phyloP scores from a whole-genome alignment of 2,797 vertebrate genomes.

The Scarus forsteni region DNA sequence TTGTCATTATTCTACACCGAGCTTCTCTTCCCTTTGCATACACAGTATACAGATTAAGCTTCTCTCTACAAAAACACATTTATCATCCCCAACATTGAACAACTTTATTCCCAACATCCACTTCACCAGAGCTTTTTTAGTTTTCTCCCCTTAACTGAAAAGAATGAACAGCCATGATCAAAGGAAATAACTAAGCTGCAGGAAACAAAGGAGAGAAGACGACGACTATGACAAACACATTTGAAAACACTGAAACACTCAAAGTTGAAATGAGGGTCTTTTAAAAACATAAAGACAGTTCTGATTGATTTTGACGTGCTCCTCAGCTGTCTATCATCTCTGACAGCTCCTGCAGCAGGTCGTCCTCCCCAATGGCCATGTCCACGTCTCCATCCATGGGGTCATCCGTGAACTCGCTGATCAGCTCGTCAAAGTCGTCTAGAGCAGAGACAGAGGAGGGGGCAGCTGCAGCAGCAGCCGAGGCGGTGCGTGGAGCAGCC shows the following conservation, averaged over 20 bases:
- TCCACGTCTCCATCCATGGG: constrained; percentile 92
- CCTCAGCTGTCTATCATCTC: constrained; percentile 82
- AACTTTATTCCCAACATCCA: background rate
- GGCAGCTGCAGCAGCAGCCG: constrained; percentile 36
- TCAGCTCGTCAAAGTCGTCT: constrained; percentile 94
- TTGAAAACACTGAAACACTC: constrained; percentile 14
- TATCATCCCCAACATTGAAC: constrained; percentile 18
- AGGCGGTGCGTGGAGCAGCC: constrained; percentile 44
- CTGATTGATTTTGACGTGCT: background rate
- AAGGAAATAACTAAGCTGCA: constrained; percentile 21
- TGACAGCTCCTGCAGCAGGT: constrained; percentile 79
- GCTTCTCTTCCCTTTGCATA: constrained; percentile 69
- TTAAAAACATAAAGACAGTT: constrained; percentile 5
- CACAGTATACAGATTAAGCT: constrained; percentile 77
- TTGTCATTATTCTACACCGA: constrained; percentile 23
- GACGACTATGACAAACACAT: constrained; percentile 16
- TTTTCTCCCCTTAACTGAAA: constrained; percentile 8
- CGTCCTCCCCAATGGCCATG: constrained; percentile 88
- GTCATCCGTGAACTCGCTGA: constrained; percentile 94
- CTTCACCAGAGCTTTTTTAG: background rate
- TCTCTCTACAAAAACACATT: constrained; percentile 49
- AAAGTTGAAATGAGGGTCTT: background rate
- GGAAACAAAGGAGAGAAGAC: constrained; percentile 33
- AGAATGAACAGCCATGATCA: constrained; percentile 10
- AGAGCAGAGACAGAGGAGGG: constrained; percentile 71